These are phyloP conservation scores for Platygyra sinensis DNA, from an alignment of 64 coral and sea anemone species.

Conservation along the genomic window DNA sequence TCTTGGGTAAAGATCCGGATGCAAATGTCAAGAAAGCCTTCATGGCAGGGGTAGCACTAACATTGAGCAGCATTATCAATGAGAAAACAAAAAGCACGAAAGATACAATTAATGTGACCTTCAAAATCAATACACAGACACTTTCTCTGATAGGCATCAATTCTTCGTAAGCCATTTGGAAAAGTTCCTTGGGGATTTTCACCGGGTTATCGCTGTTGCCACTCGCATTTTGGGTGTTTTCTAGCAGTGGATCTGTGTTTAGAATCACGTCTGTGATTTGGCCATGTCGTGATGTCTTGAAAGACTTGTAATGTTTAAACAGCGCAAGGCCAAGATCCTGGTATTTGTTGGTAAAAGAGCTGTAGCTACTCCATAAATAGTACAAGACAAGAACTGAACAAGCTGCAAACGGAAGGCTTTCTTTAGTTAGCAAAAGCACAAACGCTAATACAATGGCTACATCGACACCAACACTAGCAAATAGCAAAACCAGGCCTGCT, in stretches of 20 bases:
- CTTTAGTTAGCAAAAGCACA: not conserved
- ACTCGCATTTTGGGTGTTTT: not conserved
- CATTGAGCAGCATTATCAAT: not conserved
- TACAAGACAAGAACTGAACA: not conserved
- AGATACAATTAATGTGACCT: not conserved
- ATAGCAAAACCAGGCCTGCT: not conserved
- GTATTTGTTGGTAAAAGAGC: conserved; percentile 13
- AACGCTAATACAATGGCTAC: not conserved
- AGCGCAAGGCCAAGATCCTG: not conserved
- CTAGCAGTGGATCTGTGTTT: not conserved
- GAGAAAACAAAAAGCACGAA: not conserved
- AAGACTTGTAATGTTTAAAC: not conserved
- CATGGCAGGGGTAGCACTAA: not conserved
- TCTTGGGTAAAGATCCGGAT: not conserved
- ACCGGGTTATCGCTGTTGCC: not conserved
- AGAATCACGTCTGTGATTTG: not conserved
- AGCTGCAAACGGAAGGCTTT: not conserved
- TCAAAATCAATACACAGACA: not conserved
- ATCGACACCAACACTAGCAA: not conserved
- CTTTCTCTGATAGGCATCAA: conserved; percentile 1
- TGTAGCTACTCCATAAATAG: conserved; percentile 16
- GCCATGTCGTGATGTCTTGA: not conserved
- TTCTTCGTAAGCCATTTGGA: not conserved
- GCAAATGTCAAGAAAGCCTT: not conserved
- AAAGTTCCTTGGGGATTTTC: conserved; percentile 20